Evolutionary conservation across 2,113 vertebrate genomes (phyloP).

Genomic region (Acanthisitta chloris): DNA sequence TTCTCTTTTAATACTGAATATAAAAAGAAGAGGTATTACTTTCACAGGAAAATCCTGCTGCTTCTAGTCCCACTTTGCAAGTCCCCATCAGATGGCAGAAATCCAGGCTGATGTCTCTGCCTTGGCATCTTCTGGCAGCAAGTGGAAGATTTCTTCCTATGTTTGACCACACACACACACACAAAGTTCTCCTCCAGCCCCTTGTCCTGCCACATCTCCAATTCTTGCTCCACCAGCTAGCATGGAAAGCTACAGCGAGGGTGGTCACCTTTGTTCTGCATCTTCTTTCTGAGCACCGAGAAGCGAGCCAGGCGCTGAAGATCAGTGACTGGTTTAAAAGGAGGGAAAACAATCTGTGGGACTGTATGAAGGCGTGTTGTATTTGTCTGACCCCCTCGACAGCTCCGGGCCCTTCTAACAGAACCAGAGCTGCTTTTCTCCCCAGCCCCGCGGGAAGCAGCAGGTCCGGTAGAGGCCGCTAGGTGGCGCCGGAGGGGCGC

Average conservation of each 20-base stretch:
- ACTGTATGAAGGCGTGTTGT: fast-evolving
- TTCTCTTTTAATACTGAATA: background rate
- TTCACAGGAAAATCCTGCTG: background rate
- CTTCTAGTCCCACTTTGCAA: background rate
- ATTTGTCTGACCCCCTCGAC: background rate
- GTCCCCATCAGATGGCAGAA: background rate
- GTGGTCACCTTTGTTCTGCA: background rate
- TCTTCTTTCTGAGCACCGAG: background rate
- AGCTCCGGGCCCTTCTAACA: background rate
- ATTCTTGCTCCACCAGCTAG: background rate
- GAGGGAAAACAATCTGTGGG: background rate
- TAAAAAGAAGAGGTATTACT: background rate
- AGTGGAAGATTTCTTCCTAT: background rate
- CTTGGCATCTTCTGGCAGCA: background rate
- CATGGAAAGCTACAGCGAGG: background rate
- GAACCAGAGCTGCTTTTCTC: background rate
- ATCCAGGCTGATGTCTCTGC: background rate
- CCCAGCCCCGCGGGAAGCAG: background rate
- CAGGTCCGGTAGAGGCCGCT: no score
- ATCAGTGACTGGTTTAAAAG: background rate
- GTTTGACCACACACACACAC: background rate
- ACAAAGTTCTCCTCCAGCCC: background rate
- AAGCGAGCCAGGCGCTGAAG: background rate
- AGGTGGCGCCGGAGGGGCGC: constrained; percentile 77
- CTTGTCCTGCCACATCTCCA: fast-evolving